Conservation (phyloP, 2,797 vertebrate species). For the Pachyuromys duprasi region DNA sequence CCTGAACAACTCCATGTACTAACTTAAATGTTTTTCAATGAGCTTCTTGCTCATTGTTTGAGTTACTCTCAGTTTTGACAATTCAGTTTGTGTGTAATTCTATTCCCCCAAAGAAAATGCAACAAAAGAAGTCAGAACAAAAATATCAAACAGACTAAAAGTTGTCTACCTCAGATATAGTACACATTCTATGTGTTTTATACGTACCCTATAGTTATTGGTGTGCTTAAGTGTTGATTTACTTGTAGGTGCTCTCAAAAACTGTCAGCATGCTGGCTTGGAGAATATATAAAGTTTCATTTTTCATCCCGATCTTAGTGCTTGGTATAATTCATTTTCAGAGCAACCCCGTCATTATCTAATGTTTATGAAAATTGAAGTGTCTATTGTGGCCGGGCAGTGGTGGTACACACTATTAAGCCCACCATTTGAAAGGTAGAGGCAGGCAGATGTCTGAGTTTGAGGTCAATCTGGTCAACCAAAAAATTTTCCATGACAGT, state of each 20-base stretch:
- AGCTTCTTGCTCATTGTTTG: neutral
- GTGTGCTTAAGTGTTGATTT: neutral
- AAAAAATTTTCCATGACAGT: neutral
- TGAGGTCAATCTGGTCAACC: neutral
- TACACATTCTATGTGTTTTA: neutral
- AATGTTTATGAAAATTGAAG: constrained; percentile 57
- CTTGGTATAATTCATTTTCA: neutral
- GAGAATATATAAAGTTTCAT: neutral
- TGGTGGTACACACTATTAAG: neutral
- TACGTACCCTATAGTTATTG: neutral
- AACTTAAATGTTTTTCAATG: constrained; percentile 25
- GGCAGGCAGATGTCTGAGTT: neutral
- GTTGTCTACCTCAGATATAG: neutral
- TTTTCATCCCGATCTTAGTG: constrained; percentile 19
- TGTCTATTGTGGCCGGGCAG: neutral
- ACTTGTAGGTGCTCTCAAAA: neutral
- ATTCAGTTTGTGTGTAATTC: neutral
- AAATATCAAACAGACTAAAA: neutral
- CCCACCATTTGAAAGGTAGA: neutral
- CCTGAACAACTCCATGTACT: neutral
- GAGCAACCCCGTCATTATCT: neutral
- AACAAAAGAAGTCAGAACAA: constrained; percentile 1
- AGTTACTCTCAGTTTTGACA: neutral
- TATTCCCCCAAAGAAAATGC: neutral
- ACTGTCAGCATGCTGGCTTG: neutral